Evolutionary conservation across 2,113 vertebrate species (phyloP).

Genomic region (Sinocyclocheilus maitianheensis): DNA sequence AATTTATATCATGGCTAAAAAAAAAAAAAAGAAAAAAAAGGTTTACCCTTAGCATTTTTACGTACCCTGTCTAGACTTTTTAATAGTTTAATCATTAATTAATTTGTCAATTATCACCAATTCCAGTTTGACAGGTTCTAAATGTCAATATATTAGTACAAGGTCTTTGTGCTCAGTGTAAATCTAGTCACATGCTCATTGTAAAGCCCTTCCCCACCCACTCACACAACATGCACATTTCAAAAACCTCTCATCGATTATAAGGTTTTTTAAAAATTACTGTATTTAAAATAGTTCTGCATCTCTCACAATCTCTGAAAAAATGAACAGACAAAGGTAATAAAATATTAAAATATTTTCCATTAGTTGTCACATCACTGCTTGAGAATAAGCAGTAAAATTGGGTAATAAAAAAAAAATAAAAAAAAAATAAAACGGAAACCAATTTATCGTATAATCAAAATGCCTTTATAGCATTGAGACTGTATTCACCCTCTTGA

Average conservation of each 20-base stretch:
- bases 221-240: constrained; percentile 59
- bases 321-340: constrained; percentile 56
- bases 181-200: constrained; percentile 59
- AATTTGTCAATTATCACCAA: neutral
- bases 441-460: constrained; percentile 42
- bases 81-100: neutral
- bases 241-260: constrained; percentile 63
- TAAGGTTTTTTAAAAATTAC: constrained; percentile 61
- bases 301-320: constrained; percentile 62
- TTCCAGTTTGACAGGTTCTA: constrained; percentile 1
- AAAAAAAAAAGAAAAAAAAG: neutral
- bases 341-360: constrained; percentile 55
- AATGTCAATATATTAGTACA: neutral
- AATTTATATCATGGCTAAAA: constrained; percentile 50
- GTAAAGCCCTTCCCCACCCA: constrained; percentile 32
- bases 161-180: constrained; percentile 54
- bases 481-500: constrained; percentile 57
- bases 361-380: constrained; percentile 57
- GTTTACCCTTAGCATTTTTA: neutral
- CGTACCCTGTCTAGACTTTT: neutral
- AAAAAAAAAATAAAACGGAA: constrained; percentile 49
- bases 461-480: constrained; percentile 58
- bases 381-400: constrained; percentile 65
- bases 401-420: constrained; percentile 59
- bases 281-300: constrained; percentile 70